These are phyloP conservation scores for fruit fly (Drosophila melanogaster) DNA, from an alignment of 1,140 invertebrate genomes.

Conservation along the genomic window DNA sequence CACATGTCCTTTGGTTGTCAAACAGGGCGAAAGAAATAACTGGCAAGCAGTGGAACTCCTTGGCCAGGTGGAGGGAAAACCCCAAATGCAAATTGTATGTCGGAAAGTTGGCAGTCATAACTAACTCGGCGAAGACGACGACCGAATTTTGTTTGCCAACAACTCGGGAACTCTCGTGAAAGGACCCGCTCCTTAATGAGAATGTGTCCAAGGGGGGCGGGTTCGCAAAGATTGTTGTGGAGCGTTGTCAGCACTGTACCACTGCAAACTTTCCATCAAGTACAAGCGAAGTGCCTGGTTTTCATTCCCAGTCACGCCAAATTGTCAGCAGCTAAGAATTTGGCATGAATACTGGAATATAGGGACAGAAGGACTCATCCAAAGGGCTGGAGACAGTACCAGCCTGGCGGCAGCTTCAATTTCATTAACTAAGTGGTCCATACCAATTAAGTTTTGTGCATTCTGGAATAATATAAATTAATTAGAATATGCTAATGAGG, in stretches of 20 bases:
- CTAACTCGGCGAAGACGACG: conserved; percentile 61
- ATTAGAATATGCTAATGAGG: conserved; percentile 81
- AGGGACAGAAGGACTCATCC: background rate
- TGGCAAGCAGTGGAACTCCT: conserved; percentile 55
- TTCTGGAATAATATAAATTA: conserved; percentile 84
- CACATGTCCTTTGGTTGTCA: conserved; percentile 49
- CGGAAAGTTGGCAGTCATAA: conserved; percentile 64
- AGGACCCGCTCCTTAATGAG: conserved; percentile 59
- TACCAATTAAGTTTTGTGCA: conserved; percentile 79
- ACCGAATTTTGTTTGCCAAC: conserved; percentile 75
- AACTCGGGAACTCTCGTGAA: conserved; percentile 41
- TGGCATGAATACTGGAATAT: conserved; percentile 17
- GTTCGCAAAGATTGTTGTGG: conserved; percentile 51
- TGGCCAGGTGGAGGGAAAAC: conserved; percentile 6
- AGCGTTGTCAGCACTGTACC: conserved; percentile 49
- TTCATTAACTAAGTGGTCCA: conserved; percentile 81
- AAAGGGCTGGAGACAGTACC: conserved; percentile 5
- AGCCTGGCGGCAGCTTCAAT: conserved; percentile 57
- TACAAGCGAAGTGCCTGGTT: conserved; percentile 6
- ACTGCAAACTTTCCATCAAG: conserved; percentile 63
- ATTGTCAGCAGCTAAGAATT: conserved; percentile 44
- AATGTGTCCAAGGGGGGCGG: conserved; percentile 1
- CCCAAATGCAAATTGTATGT: conserved; percentile 69
- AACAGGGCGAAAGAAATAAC: conserved; percentile 66
- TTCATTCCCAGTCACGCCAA: conserved; percentile 26